A percentile compares a stretch with the other conserved stretches of the same genome.
These are phyloP conservation scores for Rhinopomastus cyanomelas DNA, from an alignment of 2,113 vertebrate species.

Conservation along the genomic window DNA sequence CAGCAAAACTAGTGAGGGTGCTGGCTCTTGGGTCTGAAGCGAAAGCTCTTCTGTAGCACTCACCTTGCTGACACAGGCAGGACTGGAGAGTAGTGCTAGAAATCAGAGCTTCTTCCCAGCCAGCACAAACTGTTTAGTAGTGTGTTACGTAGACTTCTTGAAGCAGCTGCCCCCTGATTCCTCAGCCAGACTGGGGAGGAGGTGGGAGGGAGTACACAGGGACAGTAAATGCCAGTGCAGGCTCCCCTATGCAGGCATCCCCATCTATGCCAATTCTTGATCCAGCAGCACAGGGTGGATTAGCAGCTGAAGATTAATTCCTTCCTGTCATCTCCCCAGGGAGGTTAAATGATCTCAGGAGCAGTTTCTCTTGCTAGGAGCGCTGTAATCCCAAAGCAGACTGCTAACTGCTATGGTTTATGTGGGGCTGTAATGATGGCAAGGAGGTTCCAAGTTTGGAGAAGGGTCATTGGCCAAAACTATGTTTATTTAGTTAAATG, in stretches of 20 bases:
- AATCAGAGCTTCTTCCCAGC: neutral
- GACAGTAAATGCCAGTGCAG: conserved; percentile 44
- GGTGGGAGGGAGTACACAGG: neutral
- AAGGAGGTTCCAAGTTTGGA: conserved; percentile 41
- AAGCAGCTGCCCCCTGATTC: conserved; percentile 52
- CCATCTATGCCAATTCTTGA: conserved; percentile 65
- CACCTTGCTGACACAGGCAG: neutral
- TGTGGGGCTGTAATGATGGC: conserved; percentile 44
- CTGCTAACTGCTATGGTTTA: conserved; percentile 42
- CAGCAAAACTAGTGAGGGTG: neutral
- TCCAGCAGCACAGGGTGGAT: conserved; percentile 67
- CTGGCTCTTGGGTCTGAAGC: neutral
- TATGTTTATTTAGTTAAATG: conserved; percentile 39
- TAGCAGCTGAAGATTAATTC: conserved; percentile 80
- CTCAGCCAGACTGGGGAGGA: neutral
- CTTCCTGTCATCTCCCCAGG: conserved; percentile 74
- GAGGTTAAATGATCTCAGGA: conserved; percentile 74
- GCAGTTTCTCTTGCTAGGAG: conserved; percentile 72
- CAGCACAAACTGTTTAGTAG: conserved; percentile 1
- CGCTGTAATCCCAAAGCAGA: conserved; percentile 57
- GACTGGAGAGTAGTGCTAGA: neutral
- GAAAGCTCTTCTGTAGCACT: neutral
- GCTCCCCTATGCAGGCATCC: conserved; percentile 48
- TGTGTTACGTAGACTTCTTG: neutral
- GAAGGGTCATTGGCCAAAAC: conserved; percentile 37